Evolutionary conservation across 2,113 vertebrate species (phyloP).

Genomic region (Gobio gobio): DNA sequence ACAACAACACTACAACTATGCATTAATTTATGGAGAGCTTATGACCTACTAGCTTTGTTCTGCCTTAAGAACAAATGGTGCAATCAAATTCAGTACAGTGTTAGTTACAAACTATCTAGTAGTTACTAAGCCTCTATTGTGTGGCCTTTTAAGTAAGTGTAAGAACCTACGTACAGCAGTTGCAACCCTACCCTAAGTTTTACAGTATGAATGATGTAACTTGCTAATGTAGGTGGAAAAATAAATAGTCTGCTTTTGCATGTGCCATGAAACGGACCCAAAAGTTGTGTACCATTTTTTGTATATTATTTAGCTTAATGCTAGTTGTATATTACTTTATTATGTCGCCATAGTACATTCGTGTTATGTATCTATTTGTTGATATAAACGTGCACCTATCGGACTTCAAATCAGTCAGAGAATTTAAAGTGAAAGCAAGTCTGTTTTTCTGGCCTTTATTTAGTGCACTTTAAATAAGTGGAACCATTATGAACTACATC

Average conservation of each 20-base stretch:
- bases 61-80: neutral
- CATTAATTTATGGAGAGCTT: neutral
- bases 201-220: neutral
- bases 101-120: conserved; percentile 13
- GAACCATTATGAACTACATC: conserved; percentile 12
- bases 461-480: conserved; percentile 21
- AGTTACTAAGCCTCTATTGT: neutral
- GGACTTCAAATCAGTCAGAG: conserved; percentile 1
- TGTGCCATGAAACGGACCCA: neutral
- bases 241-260: neutral
- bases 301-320: neutral
- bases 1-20: neutral
- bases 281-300: neutral
- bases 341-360: neutral
- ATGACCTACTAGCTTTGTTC: neutral
- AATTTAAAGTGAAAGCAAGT: neutral
- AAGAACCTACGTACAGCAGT: neutral
- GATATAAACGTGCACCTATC: neutral
- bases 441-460: conserved; percentile 10
- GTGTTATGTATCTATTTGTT: neutral
- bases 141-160: neutral
- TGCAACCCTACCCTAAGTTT: neutral
- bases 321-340: neutral
- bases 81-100: neutral
- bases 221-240: neutral